Conservation (phyloP, 1,140 invertebrate genomes). For the Procambarus virginalis region DNA sequence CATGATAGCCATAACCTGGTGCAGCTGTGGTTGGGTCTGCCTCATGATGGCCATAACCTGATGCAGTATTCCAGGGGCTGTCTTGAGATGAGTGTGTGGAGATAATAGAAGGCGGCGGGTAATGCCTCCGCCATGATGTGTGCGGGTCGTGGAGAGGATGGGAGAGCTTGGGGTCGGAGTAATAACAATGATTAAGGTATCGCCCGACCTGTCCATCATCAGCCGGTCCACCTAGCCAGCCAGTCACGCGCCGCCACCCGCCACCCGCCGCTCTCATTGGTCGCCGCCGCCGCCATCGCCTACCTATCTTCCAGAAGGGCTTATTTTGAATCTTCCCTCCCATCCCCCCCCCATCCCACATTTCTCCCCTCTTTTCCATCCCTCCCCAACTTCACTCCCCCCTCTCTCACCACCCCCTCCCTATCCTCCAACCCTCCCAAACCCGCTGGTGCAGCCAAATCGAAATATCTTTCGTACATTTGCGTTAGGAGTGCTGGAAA, state of each 20-base stretch:
- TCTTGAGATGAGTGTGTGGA: conserved; percentile 19
- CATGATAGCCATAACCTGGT: too few relatives aligned
- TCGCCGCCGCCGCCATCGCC: neutral
- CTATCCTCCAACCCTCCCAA: too few relatives aligned
- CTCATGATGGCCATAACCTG: too few relatives aligned
- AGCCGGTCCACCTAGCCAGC: conserved; percentile 8
- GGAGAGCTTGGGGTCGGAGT: conserved; percentile 27
- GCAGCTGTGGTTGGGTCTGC: neutral
- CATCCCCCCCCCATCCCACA: neutral
- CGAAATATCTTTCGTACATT: too few relatives aligned
- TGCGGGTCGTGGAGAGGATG: conserved; percentile 40
- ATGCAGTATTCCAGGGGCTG: neutral
- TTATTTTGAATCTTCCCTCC: conserved; percentile 35
- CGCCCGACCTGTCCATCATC: conserved; percentile 38
- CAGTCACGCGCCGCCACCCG: conserved; percentile 44
- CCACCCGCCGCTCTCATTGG: conserved; percentile 21
- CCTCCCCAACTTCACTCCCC: too few relatives aligned
- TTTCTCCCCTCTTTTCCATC: too few relatives aligned
- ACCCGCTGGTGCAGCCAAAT: too few relatives aligned
- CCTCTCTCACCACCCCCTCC: too few relatives aligned
- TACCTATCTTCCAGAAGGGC: conserved; percentile 11
- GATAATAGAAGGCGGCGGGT: conserved; percentile 28
- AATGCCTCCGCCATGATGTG: conserved; percentile 33
- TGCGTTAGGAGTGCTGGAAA: too few relatives aligned
- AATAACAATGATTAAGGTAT: conserved; percentile 66